Evolutionary conservation across 2,888 invertebrate species (phyloP).

Genomic region (Eupithecia centaureata): DNA sequence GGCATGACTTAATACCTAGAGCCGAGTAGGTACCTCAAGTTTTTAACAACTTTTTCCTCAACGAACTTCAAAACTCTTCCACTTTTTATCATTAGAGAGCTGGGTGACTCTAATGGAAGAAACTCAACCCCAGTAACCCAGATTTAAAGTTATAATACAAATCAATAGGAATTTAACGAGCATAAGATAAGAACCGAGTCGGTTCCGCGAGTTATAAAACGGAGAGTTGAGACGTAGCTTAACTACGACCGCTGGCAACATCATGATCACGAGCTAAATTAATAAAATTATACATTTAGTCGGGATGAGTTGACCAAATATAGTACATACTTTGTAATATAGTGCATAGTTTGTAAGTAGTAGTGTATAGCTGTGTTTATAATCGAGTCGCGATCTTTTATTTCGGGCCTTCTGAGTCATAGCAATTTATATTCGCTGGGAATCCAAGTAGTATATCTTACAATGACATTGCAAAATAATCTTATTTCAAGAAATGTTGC

Average conservation of each 20-base stretch:
- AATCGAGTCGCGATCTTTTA: too few species aligned
- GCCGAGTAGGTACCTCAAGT: neutral
- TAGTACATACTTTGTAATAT: too few species aligned
- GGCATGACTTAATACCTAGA: neutral
- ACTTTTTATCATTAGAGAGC: conserved; percentile 24
- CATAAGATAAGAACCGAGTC: conserved; percentile 34
- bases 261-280: neutral
- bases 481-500: too few species aligned
- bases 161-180: conserved; percentile 41
- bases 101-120: conserved; percentile 24
- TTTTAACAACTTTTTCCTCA: conserved; percentile 6
- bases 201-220: conserved; percentile 50
- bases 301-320: too few species aligned
- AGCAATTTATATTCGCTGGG: too few species aligned
- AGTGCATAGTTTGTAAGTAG: too few species aligned
- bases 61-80: conserved; percentile 19
- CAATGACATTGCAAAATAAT: too few species aligned
- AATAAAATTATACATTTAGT: too few species aligned
- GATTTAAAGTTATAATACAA: conserved; percentile 39
- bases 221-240: conserved; percentile 38
- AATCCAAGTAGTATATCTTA: too few species aligned
- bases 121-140: conserved; percentile 36
- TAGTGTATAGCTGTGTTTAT: too few species aligned
- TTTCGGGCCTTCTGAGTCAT: too few species aligned
- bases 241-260: conserved; percentile 1